Conservation (phyloP, 2,888 invertebrate species). For the Agrotis segetum region DNA sequence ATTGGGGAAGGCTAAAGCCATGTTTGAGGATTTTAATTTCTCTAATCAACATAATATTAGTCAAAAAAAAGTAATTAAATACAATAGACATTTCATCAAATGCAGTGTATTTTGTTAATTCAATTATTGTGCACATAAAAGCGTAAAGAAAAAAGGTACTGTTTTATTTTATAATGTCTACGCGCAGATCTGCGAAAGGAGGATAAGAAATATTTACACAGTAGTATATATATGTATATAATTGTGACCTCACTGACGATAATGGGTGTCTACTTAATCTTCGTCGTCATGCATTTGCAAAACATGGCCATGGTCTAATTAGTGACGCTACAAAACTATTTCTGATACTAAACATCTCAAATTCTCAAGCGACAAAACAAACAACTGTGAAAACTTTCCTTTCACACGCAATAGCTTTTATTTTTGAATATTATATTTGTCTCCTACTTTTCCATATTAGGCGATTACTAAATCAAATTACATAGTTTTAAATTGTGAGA, state of each 20-base stretch:
- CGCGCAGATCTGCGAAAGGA: too few species aligned
- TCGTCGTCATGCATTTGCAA: constrained; percentile 15
- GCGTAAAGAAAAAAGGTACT: too few species aligned
- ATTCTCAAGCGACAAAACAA: constrained; percentile 24
- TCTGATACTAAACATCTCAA: constrained; percentile 29
- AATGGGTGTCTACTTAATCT: constrained; percentile 9
- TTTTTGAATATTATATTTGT: background rate
- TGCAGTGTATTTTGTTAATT: too few species aligned
- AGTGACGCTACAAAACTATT: constrained; percentile 41
- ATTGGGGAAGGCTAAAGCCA: too few species aligned
- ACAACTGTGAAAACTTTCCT: constrained; percentile 19
- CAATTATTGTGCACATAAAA: too few species aligned
- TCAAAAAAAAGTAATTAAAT: too few species aligned
- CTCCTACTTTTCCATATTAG: background rate
- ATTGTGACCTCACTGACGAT: background rate
- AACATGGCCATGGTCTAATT: constrained; percentile 47
- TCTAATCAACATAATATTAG: too few species aligned
- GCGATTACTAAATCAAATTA: background rate
- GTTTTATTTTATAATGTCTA: too few species aligned
- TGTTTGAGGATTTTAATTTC: too few species aligned
- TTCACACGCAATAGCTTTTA: background rate
- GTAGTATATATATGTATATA: background rate
- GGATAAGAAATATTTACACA: too few species aligned
- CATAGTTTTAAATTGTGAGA: too few species aligned
- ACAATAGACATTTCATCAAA: background rate